Conservation (phyloP, 2,797 vertebrate genomes). For the Malurus leucopterus region DNA sequence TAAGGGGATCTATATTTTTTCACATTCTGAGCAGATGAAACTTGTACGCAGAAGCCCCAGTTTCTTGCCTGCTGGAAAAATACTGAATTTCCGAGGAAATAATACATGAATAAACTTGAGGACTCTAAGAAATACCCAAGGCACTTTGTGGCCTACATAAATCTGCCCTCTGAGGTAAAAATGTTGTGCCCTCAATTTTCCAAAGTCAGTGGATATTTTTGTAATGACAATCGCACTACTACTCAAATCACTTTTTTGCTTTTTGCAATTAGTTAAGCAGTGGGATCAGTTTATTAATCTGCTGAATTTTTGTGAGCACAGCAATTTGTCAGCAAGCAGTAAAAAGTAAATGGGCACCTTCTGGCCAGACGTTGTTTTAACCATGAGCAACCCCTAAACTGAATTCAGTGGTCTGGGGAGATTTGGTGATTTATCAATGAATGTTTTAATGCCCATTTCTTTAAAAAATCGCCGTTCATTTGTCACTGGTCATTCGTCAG, state of each 20-base stretch:
- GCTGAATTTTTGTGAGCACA: not conserved
- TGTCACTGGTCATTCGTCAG: accelerated
- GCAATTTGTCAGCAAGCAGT: not conserved
- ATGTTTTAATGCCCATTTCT: not conserved
- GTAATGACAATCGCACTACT: not conserved
- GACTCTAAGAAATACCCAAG: slow-evolving; percentile 49
- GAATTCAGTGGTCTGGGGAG: not conserved
- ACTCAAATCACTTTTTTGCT: not conserved
- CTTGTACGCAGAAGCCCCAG: not conserved
- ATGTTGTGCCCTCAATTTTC: slow-evolving; percentile 30
- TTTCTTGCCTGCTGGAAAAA: slow-evolving; percentile 58
- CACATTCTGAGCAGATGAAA: slow-evolving; percentile 54
- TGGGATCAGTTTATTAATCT: slow-evolving; percentile 13
- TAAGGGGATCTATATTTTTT: slow-evolving; percentile 43
- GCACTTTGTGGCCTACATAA: slow-evolving; percentile 58
- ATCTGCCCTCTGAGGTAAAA: slow-evolving; percentile 25
- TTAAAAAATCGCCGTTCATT: not conserved
- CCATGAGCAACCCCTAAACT: not conserved
- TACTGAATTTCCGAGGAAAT: slow-evolving; percentile 39
- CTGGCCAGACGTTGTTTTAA: not conserved
- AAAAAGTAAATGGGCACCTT: not conserved
- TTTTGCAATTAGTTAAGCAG: not conserved
- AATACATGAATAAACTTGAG: slow-evolving; percentile 40
- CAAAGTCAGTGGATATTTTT: slow-evolving; percentile 14
- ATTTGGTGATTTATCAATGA: not conserved